Evolutionary conservation across 1,140 invertebrate genomes (phyloP).

Genomic region (Cyrtorhinus lividipennis): DNA sequence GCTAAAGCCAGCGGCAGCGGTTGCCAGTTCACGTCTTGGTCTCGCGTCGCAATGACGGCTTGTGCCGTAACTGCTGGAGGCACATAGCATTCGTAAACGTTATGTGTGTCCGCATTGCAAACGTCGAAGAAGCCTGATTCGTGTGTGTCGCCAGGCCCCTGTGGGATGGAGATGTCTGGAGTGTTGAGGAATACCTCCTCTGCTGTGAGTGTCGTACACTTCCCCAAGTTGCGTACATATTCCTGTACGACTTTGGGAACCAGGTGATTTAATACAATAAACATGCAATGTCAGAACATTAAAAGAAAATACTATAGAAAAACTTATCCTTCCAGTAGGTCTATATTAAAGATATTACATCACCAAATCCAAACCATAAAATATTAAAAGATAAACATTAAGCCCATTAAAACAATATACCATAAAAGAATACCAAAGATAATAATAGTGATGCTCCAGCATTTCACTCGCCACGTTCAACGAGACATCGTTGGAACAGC

Average conservation of each 20-base stretch:
- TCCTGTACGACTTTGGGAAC: neutral
- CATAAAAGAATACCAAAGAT: too few species aligned
- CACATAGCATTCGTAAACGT: slow-evolving; percentile 13
- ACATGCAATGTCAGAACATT: too few species aligned
- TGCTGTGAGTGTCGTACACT: neutral
- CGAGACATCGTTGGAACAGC: too few species aligned
- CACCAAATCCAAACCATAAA: too few species aligned
- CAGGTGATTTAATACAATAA: too few species aligned
- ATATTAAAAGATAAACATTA: too few species aligned
- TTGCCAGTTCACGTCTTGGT: neutral
- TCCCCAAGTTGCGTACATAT: slow-evolving; percentile 7
- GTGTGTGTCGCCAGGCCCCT: neutral
- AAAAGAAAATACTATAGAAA: too few species aligned
- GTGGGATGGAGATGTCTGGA: neutral
- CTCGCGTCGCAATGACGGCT: neutral
- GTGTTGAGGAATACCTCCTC: neutral
- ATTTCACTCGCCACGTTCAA: too few species aligned
- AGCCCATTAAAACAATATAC: too few species aligned
- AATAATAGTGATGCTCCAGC: too few species aligned
- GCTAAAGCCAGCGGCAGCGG: neutral
- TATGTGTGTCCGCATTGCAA: neutral
- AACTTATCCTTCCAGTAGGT: too few species aligned
- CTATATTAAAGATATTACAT: too few species aligned
- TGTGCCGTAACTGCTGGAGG: neutral
- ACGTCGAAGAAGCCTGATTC: slow-evolving; percentile 4